phyloP scores from a whole-genome alignment of 1,140 invertebrate species.

The Acromyrmex heyeri region DNA sequence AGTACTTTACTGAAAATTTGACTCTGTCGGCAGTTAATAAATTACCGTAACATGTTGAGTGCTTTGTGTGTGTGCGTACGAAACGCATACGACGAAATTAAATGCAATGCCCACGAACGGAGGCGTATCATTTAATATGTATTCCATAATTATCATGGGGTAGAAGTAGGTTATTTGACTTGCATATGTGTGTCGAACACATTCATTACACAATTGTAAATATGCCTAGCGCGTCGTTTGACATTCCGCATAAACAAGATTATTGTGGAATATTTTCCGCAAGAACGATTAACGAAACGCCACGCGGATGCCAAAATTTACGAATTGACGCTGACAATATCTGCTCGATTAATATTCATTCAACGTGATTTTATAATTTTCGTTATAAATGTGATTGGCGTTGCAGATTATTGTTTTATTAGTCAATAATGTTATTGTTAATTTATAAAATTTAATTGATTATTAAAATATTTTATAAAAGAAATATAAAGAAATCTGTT shows the following conservation, averaged over 20 bases:
- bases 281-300: slow-evolving; percentile 28
- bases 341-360: slow-evolving; percentile 21
- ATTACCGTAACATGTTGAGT: slow-evolving; percentile 39
- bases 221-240: slow-evolving; percentile 47
- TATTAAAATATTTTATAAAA: slow-evolving; percentile 16
- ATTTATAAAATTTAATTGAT: slow-evolving; percentile 21
- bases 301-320: slow-evolving; percentile 38
- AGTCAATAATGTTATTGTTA: slow-evolving; percentile 38
- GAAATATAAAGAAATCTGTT: background rate
- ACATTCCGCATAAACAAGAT: slow-evolving; percentile 57
- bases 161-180: slow-evolving; percentile 58
- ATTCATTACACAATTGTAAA: slow-evolving; percentile 52
- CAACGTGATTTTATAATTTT: slow-evolving; percentile 46
- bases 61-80: background rate
- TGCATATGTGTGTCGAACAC: slow-evolving; percentile 18
- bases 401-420: slow-evolving; percentile 51
- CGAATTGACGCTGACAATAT: slow-evolving; percentile 39
- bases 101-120: slow-evolving; percentile 21
- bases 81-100: slow-evolving; percentile 41
- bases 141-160: slow-evolving; percentile 53
- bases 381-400: slow-evolving; percentile 24
- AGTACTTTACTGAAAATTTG: slow-evolving; percentile 44
- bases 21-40: slow-evolving; percentile 53
- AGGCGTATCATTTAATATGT: slow-evolving; percentile 42
- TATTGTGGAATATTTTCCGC: slow-evolving; percentile 54